phyloP scores from a whole-genome alignment of 2,113 vertebrate species.

The Globicephala melas region DNA sequence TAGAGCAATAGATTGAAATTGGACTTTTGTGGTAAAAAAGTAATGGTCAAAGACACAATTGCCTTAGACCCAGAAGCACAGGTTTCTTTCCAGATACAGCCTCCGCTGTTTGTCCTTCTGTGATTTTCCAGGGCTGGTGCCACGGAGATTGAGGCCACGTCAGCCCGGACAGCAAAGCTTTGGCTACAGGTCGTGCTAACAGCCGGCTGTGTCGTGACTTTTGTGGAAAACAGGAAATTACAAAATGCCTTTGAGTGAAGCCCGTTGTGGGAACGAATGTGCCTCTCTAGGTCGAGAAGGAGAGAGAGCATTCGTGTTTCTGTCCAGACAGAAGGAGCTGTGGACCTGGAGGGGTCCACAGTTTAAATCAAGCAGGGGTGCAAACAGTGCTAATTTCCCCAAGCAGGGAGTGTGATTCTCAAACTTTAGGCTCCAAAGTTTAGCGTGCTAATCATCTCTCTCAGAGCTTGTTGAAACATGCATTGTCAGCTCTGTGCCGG shows the following conservation, averaged over 20 bases:
- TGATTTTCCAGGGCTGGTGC: not conserved
- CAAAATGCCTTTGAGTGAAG: not conserved
- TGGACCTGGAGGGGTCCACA: not conserved
- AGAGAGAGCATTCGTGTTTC: not conserved
- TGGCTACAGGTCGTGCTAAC: not conserved
- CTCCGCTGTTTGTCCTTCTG: not conserved
- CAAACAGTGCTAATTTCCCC: not conserved
- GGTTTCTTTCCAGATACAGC: not conserved
- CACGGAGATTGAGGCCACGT: fast-evolving
- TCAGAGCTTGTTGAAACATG: not conserved
- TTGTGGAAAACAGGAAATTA: not conserved
- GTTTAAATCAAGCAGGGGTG: not conserved
- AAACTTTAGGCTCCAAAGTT: no score
- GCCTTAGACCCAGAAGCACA: not conserved
- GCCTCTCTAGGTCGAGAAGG: not conserved
- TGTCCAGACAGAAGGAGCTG: not conserved
- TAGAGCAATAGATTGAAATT: not conserved
- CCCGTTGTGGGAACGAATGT: fast-evolving
- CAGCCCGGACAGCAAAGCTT: not conserved
- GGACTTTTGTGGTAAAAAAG: not conserved
- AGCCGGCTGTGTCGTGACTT: fast-evolving
- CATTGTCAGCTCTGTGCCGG: not conserved
- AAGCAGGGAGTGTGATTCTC: not conserved
- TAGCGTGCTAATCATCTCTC: fast-evolving
- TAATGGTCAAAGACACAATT: fast-evolving